Evolutionary conservation across 2,113 vertebrate species (phyloP).

Genomic region (Thamnaconus septentrionalis): DNA sequence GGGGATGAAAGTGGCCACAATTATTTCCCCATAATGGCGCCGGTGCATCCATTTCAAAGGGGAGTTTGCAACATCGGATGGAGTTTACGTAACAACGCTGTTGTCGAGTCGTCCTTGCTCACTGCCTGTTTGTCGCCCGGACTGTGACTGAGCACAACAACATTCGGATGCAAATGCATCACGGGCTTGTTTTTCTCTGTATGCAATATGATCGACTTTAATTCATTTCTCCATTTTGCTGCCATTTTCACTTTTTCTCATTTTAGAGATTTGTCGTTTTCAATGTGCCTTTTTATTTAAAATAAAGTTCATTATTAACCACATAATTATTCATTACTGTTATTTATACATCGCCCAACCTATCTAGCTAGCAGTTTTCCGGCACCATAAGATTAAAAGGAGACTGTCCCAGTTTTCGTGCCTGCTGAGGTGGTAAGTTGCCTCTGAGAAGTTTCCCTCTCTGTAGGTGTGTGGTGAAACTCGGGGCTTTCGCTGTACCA

Average conservation of each 20-base stretch:
- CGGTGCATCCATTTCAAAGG: slow-evolving; percentile 64
- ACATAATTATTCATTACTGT: too few relatives aligned
- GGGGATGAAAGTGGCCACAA: slow-evolving; percentile 66
- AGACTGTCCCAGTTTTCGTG: slow-evolving; percentile 54
- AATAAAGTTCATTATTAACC: too few relatives aligned
- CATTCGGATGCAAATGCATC: too few relatives aligned
- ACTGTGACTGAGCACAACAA: too few relatives aligned
- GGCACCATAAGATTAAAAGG: slow-evolving; percentile 33
- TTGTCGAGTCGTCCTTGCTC: background rate
- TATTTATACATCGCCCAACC: background rate
- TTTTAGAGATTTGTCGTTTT: too few relatives aligned
- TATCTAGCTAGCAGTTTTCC: background rate
- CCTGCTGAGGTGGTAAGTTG: slow-evolving; percentile 37
- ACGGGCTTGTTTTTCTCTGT: too few relatives aligned
- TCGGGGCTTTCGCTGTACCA: slow-evolving; percentile 35
- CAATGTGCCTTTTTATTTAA: too few relatives aligned
- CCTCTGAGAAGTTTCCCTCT: slow-evolving; percentile 57
- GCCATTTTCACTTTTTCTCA: too few relatives aligned
- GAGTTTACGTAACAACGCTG: slow-evolving; percentile 46
- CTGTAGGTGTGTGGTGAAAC: slow-evolving; percentile 64
- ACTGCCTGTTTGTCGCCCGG: too few relatives aligned
- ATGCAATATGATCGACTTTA: too few relatives aligned
- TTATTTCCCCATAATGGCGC: slow-evolving; percentile 66
- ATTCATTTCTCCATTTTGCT: too few relatives aligned
- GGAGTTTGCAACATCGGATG: slow-evolving; percentile 53